Conservation (phyloP, 1,140 invertebrate genomes). For the Sesamia nonagrioides region DNA sequence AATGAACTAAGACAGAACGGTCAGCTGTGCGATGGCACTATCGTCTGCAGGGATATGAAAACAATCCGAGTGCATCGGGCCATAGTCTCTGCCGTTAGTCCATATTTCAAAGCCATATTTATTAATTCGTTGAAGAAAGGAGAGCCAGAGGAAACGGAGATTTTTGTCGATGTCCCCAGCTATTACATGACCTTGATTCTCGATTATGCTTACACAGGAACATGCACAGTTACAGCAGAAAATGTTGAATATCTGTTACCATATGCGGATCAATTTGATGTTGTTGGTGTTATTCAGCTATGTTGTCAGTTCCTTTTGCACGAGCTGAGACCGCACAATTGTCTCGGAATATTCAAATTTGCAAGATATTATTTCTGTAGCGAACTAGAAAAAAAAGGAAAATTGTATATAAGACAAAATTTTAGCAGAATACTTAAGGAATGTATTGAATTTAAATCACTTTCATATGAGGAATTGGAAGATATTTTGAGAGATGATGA, state of each 20-base stretch:
- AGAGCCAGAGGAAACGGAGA: slow-evolving; percentile 85
- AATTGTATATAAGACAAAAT: slow-evolving; percentile 87
- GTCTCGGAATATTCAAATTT: slow-evolving; percentile 91
- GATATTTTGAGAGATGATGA: slow-evolving; percentile 89
- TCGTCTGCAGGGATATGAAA: slow-evolving; percentile 89
- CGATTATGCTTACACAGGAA: slow-evolving; percentile 91
- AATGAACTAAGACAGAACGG: slow-evolving; percentile 89
- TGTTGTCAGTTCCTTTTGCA: slow-evolving; percentile 89
- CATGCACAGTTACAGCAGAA: slow-evolving; percentile 87
- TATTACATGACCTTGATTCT: slow-evolving; percentile 88
- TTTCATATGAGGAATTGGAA: slow-evolving; percentile 87
- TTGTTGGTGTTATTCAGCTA: slow-evolving; percentile 89
- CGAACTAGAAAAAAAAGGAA: slow-evolving; percentile 87
- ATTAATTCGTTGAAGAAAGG: slow-evolving; percentile 89
- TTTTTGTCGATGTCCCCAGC: slow-evolving; percentile 85
- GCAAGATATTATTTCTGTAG: slow-evolving; percentile 91
- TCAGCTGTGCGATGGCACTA: slow-evolving; percentile 89
- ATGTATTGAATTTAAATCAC: slow-evolving; percentile 87
- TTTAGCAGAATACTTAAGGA: slow-evolving; percentile 86
- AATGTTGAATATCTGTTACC: slow-evolving; percentile 90
- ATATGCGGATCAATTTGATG: slow-evolving; percentile 90
- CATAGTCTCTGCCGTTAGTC: slow-evolving; percentile 90
- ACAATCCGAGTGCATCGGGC: slow-evolving; percentile 90
- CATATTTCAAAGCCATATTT: slow-evolving; percentile 91
- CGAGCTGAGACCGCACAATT: slow-evolving; percentile 88